Conservation (phyloP, 1,140 invertebrate species). For the Aphelenchoides fujianensis region DNA sequence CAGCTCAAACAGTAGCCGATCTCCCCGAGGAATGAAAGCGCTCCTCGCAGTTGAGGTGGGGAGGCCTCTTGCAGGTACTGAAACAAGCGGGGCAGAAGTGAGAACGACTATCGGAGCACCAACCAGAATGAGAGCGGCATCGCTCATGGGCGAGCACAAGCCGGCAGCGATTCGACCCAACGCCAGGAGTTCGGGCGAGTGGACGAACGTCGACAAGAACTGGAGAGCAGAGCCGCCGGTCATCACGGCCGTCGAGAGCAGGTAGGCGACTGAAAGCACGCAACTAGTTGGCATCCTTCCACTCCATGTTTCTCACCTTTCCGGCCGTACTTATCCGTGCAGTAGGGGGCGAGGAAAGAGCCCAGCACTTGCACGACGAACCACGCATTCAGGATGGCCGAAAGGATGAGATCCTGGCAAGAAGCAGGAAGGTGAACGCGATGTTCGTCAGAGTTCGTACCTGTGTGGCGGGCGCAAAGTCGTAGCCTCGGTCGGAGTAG, state of each 20-base stretch:
- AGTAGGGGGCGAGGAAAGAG: conserved; percentile 40
- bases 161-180: conserved; percentile 47
- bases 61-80: conserved; percentile 48
- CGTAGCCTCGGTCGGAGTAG: conserved; percentile 28
- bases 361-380: conserved; percentile 52
- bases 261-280: conserved; percentile 48
- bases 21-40: conserved; percentile 48
- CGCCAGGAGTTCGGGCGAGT: conserved; percentile 48
- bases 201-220: conserved; percentile 35
- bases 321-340: conserved; percentile 48
- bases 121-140: conserved; percentile 46
- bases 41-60: conserved; percentile 39
- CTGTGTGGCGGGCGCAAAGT: conserved; percentile 25
- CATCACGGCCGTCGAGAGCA: conserved; percentile 38
- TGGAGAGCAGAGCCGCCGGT: conserved; percentile 49
- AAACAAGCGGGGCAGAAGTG: conserved; percentile 23
- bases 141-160: conserved; percentile 41
- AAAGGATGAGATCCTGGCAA: conserved; percentile 36
- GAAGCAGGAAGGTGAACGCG: no score
- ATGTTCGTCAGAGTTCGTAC: no score
- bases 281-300: not conserved
- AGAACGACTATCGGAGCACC: conserved; percentile 4
- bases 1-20: conserved; percentile 55
- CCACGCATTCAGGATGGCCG: conserved; percentile 48
- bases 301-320: conserved; percentile 43